Percentiles rank a stretch among this genome's conserved stretches.
These are phyloP conservation scores for Hiodon tergisus DNA, from an alignment of 2,113 vertebrate genomes.

Conservation along the genomic window DNA sequence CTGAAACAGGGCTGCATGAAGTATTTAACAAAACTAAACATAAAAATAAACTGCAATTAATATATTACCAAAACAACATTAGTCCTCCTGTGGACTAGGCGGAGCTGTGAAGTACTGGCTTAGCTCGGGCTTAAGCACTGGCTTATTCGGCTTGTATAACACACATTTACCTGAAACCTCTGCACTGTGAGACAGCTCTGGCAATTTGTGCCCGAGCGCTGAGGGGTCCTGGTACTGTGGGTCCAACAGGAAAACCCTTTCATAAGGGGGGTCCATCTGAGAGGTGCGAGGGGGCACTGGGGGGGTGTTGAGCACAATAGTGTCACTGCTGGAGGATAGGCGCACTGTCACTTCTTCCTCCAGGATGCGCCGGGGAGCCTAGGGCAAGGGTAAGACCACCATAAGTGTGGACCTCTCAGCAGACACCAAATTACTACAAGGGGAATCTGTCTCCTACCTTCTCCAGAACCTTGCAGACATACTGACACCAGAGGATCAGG, in stretches of 20 bases:
- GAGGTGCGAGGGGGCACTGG: constrained; percentile 59
- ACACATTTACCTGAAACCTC: constrained; percentile 73
- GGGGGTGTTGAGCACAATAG: constrained; percentile 73
- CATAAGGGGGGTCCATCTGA: constrained; percentile 76
- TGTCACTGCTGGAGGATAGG: constrained; percentile 81
- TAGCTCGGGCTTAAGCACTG: no score
- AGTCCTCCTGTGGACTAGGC: no score
- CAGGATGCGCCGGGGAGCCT: constrained; percentile 82
- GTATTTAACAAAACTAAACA: no score
- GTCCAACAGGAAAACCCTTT: constrained; percentile 81
- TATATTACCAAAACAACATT: no score
- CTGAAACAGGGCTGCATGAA: no score
- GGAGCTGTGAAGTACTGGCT: no score
- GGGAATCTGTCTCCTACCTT: constrained; percentile 60
- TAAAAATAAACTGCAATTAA: no score
- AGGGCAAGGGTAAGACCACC: background rate
- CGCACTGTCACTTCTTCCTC: constrained; percentile 79
- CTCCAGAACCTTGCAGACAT: constrained; percentile 80
- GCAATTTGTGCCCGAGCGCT: constrained; percentile 71
- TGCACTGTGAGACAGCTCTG: constrained; percentile 79
- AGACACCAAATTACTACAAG: background rate
- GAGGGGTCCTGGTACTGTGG: constrained; percentile 80
- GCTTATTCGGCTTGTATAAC: no score
- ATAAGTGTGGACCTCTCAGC: background rate
- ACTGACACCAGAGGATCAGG: constrained; percentile 85